Percentiles rank a stretch among this genome's conserved stretches.
Conservation (phyloP, 2,888 invertebrate genomes). For the Icerya purchasi region DNA sequence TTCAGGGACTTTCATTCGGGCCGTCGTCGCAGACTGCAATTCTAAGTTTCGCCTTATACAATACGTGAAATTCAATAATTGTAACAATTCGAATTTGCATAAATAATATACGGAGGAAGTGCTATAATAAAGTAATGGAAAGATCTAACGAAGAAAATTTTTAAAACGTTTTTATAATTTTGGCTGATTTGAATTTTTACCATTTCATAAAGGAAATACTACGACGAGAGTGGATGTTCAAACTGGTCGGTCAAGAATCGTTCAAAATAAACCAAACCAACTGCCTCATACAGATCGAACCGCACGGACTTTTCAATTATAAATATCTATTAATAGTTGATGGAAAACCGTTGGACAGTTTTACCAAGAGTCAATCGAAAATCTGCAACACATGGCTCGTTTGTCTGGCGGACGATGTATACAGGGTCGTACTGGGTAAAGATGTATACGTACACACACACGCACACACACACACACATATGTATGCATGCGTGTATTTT, state of each 20-base stretch:
- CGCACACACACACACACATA: no score
- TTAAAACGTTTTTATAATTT: background rate
- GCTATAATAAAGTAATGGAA: no score
- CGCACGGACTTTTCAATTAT: slow-evolving; percentile 48
- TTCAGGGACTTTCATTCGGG: no score
- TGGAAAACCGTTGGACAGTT: slow-evolving; percentile 57
- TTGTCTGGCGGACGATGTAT: slow-evolving; percentile 29
- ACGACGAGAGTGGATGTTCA: slow-evolving; percentile 76
- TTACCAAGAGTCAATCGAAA: slow-evolving; percentile 55
- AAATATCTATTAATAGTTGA: slow-evolving; percentile 61
- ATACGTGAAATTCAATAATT: no score
- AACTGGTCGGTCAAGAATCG: slow-evolving; percentile 62
- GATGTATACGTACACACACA: no score
- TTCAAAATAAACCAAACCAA: slow-evolving; percentile 40
- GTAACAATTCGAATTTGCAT: no score
- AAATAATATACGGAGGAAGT: no score
- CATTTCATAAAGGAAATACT: slow-evolving; percentile 55
- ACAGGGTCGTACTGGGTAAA: slow-evolving; percentile 49
- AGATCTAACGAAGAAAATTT: no score
- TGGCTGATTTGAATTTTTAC: slow-evolving; percentile 16
- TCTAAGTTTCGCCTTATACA: no score
- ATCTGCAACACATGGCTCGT: slow-evolving; percentile 53
- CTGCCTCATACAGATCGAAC: slow-evolving; percentile 34
- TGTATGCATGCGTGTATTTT: no score
- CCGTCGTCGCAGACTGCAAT: no score